phyloP scores from a whole-genome alignment of 2,113 vertebrate species.

The Stomatorhinus ivindoensis region DNA sequence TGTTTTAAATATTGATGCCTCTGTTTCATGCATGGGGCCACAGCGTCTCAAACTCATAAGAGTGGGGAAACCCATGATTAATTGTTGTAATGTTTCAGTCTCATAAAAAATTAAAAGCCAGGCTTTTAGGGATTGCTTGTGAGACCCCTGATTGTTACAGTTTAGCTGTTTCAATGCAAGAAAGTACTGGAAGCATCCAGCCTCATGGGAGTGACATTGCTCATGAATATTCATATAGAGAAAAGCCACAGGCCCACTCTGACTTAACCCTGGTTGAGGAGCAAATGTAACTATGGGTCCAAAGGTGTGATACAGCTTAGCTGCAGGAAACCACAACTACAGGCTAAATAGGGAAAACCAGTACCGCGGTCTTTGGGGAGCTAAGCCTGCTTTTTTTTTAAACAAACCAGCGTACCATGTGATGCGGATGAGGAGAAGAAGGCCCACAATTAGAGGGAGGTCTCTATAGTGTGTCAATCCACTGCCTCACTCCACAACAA shows the following conservation, averaged over 20 bases:
- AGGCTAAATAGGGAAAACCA: constrained; percentile 19
- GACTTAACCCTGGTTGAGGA: constrained; percentile 26
- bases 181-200: constrained; percentile 46
- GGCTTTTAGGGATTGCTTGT: constrained; percentile 45
- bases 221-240: constrained; percentile 45
- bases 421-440: background rate
- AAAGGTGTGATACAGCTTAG: constrained; percentile 38
- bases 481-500: background rate
- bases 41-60: constrained; percentile 43
- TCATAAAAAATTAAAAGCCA: constrained; percentile 69
- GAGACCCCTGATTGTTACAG: constrained; percentile 26
- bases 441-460: background rate
- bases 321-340: constrained; percentile 41
- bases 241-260: constrained; percentile 29
- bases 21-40: constrained; percentile 41
- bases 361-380: constrained; percentile 29
- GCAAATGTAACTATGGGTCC: constrained; percentile 27
- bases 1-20: constrained; percentile 57
- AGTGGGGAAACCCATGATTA: constrained; percentile 55
- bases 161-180: constrained; percentile 44
- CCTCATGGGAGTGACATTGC: constrained; percentile 18
- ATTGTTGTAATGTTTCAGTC: constrained; percentile 51
- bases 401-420: background rate
- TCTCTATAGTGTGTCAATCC: background rate
- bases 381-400: background rate